Evolutionary conservation across 2,797 vertebrate genomes (phyloP).

Genomic region (Protosalanx chinensis): DNA sequence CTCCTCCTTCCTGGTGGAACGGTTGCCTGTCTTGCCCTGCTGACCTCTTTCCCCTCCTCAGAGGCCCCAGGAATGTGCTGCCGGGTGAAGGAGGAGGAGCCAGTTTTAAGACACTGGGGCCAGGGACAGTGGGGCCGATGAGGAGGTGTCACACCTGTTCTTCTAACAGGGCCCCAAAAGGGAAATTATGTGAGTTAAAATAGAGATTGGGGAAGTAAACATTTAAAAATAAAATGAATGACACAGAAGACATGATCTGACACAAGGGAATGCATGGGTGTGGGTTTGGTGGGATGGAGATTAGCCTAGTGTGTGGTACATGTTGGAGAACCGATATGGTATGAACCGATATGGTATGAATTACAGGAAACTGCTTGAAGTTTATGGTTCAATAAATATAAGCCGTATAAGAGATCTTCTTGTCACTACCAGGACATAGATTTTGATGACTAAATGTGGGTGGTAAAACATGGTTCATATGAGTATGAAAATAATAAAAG

Average conservation of each 20-base stretch:
- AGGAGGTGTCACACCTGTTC: constrained; percentile 32
- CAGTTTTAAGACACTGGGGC: constrained; percentile 11
- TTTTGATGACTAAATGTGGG: neutral
- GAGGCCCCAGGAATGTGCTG: constrained; percentile 46
- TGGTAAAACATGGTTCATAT: neutral
- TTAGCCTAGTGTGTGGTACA: neutral
- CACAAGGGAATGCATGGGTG: neutral
- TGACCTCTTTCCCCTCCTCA: constrained; percentile 40
- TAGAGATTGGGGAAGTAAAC: neutral
- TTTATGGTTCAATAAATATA: too few species aligned
- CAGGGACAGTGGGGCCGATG: neutral
- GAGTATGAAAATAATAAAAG: too few species aligned
- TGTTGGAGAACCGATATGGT: neutral
- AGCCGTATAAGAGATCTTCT: too few species aligned
- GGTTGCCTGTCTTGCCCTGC: constrained; percentile 41
- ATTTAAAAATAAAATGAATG: neutral
- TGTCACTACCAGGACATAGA: neutral
- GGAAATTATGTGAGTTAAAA: constrained; percentile 9
- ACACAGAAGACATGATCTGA: neutral
- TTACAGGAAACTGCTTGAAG: too few species aligned
- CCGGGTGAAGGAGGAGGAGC: neutral
- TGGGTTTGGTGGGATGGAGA: neutral
- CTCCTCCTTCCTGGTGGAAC: constrained; percentile 13
- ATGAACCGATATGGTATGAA: too few species aligned
- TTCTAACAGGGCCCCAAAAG: constrained; percentile 16